phyloP scores from a whole-genome alignment of 2,888 invertebrate genomes.

The Megastigmus dorsalis region DNA sequence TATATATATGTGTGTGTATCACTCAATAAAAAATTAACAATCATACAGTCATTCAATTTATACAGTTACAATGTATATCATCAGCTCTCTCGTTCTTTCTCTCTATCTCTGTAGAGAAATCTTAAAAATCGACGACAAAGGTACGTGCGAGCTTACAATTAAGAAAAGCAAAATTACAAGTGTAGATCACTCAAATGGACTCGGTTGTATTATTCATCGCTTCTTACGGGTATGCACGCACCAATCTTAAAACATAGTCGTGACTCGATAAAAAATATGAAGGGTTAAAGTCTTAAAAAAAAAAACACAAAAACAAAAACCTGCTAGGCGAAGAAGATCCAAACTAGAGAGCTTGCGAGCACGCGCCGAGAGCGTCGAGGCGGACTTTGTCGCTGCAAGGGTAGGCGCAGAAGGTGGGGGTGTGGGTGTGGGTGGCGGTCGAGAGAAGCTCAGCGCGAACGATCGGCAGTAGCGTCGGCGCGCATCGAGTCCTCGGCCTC shows the following conservation, averaged over 20 bases:
- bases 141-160: conserved; percentile 13
- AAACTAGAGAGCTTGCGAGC: conserved; percentile 1
- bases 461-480: too few relatives aligned
- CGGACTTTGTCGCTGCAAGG: conserved; percentile 6
- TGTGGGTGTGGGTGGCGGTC: neutral
- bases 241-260: neutral
- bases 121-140: conserved; percentile 23
- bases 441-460: too few relatives aligned
- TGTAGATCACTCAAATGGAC: neutral
- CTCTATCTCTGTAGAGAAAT: neutral
- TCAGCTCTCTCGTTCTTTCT: conserved; percentile 14
- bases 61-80: conserved; percentile 25
- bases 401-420: neutral
- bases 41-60: conserved; percentile 40
- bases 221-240: conserved; percentile 11
- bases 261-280: neutral
- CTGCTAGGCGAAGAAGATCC: neutral
- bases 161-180: conserved; percentile 9
- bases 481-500: too few relatives aligned
- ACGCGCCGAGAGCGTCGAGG: neutral
- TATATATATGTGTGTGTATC: neutral
- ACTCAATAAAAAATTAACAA: conserved; percentile 31
- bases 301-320: conserved; percentile 7
- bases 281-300: neutral
- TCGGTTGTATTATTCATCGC: too few relatives aligned